Percentiles rank a stretch among this genome's conserved stretches.
phyloP scores from a whole-genome alignment of 2,888 invertebrate genomes.

The Synergus itoensis region DNA sequence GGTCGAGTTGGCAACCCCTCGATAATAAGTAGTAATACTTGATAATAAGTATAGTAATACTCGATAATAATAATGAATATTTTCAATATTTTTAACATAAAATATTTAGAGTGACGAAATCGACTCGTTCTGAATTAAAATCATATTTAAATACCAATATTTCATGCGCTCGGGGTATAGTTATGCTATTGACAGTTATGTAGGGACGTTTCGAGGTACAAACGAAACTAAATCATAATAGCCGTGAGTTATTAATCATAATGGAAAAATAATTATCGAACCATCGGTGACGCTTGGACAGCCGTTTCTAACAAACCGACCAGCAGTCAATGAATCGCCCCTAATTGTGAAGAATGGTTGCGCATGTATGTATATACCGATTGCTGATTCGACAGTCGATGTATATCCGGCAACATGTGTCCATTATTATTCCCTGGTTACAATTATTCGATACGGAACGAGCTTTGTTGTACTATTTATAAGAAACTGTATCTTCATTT shows the following conservation, averaged over 20 bases:
- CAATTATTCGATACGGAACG: slow-evolving; percentile 24
- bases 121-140: background rate
- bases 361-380: slow-evolving; percentile 54
- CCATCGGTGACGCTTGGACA: slow-evolving; percentile 26
- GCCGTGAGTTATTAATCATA: slow-evolving; percentile 63
- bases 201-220: background rate
- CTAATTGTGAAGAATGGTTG: slow-evolving; percentile 69
- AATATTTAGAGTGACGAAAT: background rate
- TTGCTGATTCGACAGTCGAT: slow-evolving; percentile 65
- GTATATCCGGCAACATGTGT: slow-evolving; percentile 41
- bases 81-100: background rate
- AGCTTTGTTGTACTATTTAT: slow-evolving; percentile 1
- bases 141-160: background rate
- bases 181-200: slow-evolving; percentile 18
- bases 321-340: slow-evolving; percentile 59
- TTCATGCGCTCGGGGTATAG: background rate
- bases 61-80: too few species aligned
- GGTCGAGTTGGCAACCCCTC: too few species aligned
- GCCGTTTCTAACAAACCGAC: slow-evolving; percentile 37
- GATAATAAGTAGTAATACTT: too few species aligned
- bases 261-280: slow-evolving; percentile 66
- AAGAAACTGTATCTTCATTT: too few species aligned
- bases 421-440: slow-evolving; percentile 24
- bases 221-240: slow-evolving; percentile 35
- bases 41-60: too few species aligned